Percentiles rank a stretch among this genome's conserved stretches.
Evolutionary conservation across 2,113 vertebrate species (phyloP).

Genomic region (Ictalurus furcatus): DNA sequence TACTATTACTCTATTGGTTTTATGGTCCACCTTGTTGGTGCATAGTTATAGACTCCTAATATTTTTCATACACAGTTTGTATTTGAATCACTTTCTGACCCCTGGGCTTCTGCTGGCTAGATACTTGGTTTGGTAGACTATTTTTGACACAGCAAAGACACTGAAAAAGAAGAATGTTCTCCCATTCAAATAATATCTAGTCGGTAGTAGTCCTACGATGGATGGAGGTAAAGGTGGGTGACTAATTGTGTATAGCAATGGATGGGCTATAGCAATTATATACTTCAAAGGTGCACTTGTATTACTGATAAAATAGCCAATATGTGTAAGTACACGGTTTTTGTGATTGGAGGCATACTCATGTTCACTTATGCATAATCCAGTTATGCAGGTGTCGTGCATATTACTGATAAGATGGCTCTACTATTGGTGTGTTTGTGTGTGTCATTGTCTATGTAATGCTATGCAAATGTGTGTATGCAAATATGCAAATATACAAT

Average conservation of each 20-base stretch:
- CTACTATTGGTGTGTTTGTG: constrained; percentile 5
- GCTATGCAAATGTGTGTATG: background rate
- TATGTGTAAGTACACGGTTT: background rate
- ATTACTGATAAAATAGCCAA: background rate
- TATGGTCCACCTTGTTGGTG: background rate
- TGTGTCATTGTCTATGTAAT: constrained; percentile 15
- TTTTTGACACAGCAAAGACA: background rate
- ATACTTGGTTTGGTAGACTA: background rate
- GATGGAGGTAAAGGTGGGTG: too few species aligned
- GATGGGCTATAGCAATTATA: too few species aligned
- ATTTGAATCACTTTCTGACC: background rate
- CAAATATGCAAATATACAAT: background rate
- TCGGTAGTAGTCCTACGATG: too few species aligned
- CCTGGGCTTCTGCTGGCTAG: background rate
- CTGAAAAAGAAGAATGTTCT: background rate
- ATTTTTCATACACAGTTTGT: background rate
- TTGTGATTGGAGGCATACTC: background rate
- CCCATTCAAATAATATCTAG: background rate
- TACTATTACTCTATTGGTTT: background rate
- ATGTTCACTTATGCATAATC: background rate
- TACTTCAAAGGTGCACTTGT: background rate
- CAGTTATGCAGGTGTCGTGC: background rate
- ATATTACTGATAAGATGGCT: background rate
- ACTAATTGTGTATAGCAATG: too few species aligned
- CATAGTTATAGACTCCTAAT: background rate